Percentiles rank a stretch among this genome's conserved stretches.
Conservation (phyloP, 2,888 invertebrate species). For the Blera fallax region DNA sequence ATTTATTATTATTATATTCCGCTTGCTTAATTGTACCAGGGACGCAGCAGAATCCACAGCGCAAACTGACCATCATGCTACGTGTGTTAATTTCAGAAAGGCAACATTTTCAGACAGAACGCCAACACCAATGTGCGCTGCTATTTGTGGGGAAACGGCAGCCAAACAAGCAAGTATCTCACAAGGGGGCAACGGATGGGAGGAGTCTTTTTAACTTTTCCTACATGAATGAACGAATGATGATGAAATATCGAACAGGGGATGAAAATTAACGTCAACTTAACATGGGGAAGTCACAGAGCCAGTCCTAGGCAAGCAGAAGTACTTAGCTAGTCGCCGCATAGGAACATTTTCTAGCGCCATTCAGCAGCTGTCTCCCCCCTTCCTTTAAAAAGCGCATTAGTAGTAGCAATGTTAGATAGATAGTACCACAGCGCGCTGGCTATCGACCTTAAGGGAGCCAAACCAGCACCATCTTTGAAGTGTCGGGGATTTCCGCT, state of each 20-base stretch:
- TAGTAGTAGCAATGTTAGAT: slow-evolving; percentile 33
- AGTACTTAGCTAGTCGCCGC: slow-evolving; percentile 11
- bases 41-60: slow-evolving; percentile 76
- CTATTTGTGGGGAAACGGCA: slow-evolving; percentile 5
- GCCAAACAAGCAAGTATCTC: background rate
- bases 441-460: background rate
- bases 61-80: background rate
- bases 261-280: slow-evolving; percentile 64
- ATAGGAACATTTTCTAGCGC: slow-evolving; percentile 10
- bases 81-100: background rate
- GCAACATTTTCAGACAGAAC: background rate
- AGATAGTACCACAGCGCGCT: background rate
- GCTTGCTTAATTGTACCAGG: slow-evolving; percentile 82
- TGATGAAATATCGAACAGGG: slow-evolving; percentile 56
- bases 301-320: slow-evolving; percentile 78
- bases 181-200: background rate
- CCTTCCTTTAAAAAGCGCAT: background rate
- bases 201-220: slow-evolving; percentile 20
- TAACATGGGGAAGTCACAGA: slow-evolving; percentile 82
- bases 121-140: background rate
- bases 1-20: slow-evolving; percentile 82
- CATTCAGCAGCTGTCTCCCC: background rate
- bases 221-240: background rate
- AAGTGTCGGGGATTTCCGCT: background rate
- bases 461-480: background rate